These are phyloP conservation scores for Petrophora chlorosata DNA, from an alignment of 2,888 invertebrate species.

Conservation along the genomic window DNA sequence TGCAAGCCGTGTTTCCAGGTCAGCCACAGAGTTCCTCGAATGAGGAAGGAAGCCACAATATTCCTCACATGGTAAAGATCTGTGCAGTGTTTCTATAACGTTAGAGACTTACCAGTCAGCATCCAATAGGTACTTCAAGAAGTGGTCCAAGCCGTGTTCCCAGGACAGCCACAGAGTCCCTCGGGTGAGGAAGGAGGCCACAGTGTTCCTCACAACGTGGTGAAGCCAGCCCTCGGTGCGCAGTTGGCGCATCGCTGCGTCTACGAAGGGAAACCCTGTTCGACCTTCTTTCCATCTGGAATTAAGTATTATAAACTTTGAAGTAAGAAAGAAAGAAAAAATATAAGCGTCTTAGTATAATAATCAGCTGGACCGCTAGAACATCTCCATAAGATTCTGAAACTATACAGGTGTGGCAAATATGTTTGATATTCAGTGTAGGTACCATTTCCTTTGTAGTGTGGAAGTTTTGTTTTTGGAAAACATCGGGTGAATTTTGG, in stretches of 20 bases:
- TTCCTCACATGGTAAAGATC: constrained; percentile 85
- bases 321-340: background rate
- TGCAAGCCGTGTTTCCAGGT: constrained; percentile 88
- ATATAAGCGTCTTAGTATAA: too few species aligned
- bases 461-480: too few species aligned
- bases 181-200: constrained; percentile 89
- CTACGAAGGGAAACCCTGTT: constrained; percentile 89
- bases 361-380: too few species aligned
- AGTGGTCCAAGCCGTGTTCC: constrained; percentile 88
- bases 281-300: constrained; percentile 84
- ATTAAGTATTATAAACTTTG: too few species aligned
- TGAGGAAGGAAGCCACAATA: constrained; percentile 89
- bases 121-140: constrained; percentile 83
- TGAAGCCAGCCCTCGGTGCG: constrained; percentile 89
- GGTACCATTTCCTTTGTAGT: too few species aligned
- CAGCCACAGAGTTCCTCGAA: constrained; percentile 89
- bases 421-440: too few species aligned
- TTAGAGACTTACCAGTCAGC: constrained; percentile 44
- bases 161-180: constrained; percentile 90
- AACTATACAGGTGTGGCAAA: too few species aligned
- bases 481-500: too few species aligned
- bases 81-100: too few species aligned
- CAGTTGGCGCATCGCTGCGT: constrained; percentile 89
- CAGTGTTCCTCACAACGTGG: constrained; percentile 87
- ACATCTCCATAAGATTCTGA: too few species aligned